Conservation (phyloP, 92 coral and sea anemone species). For the Paragorgia papillata region DNA sequence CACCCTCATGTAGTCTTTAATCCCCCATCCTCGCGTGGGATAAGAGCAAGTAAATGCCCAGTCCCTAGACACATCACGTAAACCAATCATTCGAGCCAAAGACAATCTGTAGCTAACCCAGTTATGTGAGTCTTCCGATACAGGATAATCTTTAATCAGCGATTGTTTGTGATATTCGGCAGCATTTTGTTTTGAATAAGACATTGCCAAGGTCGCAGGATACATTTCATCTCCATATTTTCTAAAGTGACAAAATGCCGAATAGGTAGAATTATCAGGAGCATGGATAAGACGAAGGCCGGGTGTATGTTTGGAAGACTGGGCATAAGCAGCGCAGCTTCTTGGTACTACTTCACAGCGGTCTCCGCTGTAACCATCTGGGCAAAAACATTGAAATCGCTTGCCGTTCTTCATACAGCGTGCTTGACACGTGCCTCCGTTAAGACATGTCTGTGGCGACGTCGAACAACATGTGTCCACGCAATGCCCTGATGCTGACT, state of each 20-base stretch:
- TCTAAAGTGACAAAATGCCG: not conserved
- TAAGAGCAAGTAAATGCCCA: conserved; percentile 71
- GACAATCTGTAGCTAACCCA: conserved; percentile 28
- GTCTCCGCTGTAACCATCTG: conserved; percentile 6
- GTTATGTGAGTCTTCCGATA: not conserved
- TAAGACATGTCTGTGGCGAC: not conserved
- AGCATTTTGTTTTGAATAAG: not conserved
- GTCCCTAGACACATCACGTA: conserved; percentile 53
- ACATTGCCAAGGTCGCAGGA: not conserved
- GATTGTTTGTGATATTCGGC: not conserved
- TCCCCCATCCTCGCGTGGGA: conserved; percentile 43
- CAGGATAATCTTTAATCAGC: not conserved
- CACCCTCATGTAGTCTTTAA: conserved; percentile 49
- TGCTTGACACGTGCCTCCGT: conserved; percentile 24
- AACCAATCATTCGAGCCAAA: conserved; percentile 42
- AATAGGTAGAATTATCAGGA: not conserved
- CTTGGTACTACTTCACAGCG: conserved; percentile 17
- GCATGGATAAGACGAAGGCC: conserved; percentile 3
- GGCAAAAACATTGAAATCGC: not conserved
- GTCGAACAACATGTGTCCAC: conserved; percentile 5
- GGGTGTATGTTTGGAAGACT: not conserved
- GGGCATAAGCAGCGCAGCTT: conserved; percentile 11
- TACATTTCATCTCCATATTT: no score
- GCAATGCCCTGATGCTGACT: not conserved
- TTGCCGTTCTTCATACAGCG: not conserved